Evolutionary conservation across 2,888 invertebrate species (phyloP), one percentile per base, ranked within the genome.

Genomic region (Shargacucullia verbasci): DNA sequence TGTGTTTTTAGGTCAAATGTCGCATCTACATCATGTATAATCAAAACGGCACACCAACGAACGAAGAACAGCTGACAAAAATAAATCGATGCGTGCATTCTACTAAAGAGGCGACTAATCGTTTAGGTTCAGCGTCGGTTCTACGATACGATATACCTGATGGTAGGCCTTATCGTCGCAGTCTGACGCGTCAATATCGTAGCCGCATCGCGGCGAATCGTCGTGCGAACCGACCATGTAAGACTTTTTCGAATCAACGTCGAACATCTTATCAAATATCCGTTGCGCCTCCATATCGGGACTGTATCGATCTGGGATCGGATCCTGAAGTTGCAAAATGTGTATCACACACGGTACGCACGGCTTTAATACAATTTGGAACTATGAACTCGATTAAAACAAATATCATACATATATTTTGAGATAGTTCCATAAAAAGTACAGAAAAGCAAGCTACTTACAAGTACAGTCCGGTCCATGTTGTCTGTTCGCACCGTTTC

Each of bases 241-340:
- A 69, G 87, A 87, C 82, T 88, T 91, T 91, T 93, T 94, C 81
- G 90, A 85, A 80, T 94, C 94, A 73, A 92, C 90, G 85, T 94
- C 94, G 88, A 94, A 94, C 94, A 94, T 94, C 92, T 94, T 94
- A 92, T 94, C 94, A 89, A 94, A 94, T 78, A 94, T 94, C 90
- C 94, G 88, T 87, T 94, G 93, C 80, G 94, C 94, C 85, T 94
- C 94, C 89, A 93, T 88, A 89, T 94, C 94, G 84, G 94, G 94
- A 90, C 94, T 94, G 93, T 94, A 94, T 83, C 93, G 91, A 91
- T 93, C 94, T 85, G 90, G 91, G 84, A 94, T 90, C 83, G 91
- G 85, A 72, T 91, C 94, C 94, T 94, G 94, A 84, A 90, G 92
- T 89, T 86, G 87, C 86, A 92, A 91, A 93, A 92, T 82, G 82